These are phyloP conservation scores for Geothlypis trichas DNA, from an alignment of 2,113 vertebrate genomes.

Conservation along the genomic window DNA sequence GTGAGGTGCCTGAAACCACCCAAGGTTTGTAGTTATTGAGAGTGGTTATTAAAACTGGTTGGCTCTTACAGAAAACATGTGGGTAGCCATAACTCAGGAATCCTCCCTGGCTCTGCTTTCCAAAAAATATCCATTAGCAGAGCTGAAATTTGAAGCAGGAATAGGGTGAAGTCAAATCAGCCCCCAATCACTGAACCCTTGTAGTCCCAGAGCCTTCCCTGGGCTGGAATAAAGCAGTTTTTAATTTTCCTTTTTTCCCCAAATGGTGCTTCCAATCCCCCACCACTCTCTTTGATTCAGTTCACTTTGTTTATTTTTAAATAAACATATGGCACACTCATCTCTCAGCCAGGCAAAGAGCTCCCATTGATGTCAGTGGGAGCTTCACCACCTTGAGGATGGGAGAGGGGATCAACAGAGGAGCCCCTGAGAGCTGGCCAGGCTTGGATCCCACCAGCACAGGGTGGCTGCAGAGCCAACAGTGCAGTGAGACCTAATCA, in stretches of 20 bases:
- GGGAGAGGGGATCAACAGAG: not conserved
- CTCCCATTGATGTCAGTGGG: not conserved
- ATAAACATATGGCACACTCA: not conserved
- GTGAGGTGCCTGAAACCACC: not conserved
- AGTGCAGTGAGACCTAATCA: not conserved
- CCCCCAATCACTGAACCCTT: not conserved
- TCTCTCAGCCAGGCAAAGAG: not conserved
- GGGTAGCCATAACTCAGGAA: not conserved
- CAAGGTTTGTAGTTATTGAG: not conserved
- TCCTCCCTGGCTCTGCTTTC: not conserved
- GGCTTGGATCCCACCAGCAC: fast-evolving
- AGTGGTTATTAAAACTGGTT: not conserved
- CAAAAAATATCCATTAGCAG: not conserved
- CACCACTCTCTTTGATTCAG: not conserved
- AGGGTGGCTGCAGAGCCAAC: not conserved
- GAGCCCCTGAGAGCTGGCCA: not conserved
- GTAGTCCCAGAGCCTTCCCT: not conserved
- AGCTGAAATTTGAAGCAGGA: not conserved
- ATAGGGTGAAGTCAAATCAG: not conserved
- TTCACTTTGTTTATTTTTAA: not conserved
- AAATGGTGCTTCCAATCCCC: not conserved
- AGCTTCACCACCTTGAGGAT: not conserved
- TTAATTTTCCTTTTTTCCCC: not conserved
- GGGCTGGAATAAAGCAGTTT: not conserved
- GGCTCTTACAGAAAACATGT: not conserved